Evolutionary conservation across 1,140 invertebrate genomes (phyloP).

Genomic region (Pachypsylla venusta): DNA sequence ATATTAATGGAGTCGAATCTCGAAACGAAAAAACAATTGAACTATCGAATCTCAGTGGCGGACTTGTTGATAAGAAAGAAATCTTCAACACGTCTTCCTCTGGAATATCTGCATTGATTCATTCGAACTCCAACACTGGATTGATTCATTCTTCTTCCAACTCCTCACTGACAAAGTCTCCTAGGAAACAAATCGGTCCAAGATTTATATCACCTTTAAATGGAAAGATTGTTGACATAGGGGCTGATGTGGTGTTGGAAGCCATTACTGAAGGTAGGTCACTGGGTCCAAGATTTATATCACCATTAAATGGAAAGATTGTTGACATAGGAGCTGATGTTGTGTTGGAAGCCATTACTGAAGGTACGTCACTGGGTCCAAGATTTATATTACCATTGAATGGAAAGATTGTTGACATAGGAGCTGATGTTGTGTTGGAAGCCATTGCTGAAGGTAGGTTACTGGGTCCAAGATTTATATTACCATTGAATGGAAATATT

Average conservation of each 20-base stretch:
- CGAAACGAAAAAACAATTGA: conserved; percentile 9
- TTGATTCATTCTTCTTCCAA: background rate
- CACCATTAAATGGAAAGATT: conserved; percentile 41
- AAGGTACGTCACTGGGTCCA: conserved; percentile 44
- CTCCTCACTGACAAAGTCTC: background rate
- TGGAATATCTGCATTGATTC: background rate
- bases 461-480: conserved; percentile 49
- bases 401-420: conserved; percentile 61
- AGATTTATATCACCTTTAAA: conserved; percentile 48
- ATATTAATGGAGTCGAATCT: conserved; percentile 22
- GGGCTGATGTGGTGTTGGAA: conserved; percentile 47
- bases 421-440: conserved; percentile 49
- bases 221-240: conserved; percentile 57
- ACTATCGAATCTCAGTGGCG: conserved; percentile 9
- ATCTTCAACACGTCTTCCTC: background rate
- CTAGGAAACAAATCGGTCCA: conserved; percentile 39
- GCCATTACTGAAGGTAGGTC: conserved; percentile 39
- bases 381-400: conserved; percentile 50
- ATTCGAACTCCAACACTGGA: background rate
- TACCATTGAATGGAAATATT: conserved; percentile 52
- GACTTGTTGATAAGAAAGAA: conserved; percentile 2
- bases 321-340: conserved; percentile 54
- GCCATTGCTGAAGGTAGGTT: conserved; percentile 52
- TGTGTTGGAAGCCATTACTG: conserved; percentile 43
- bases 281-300: too few relatives aligned